Conservation (phyloP, 64 coral and sea anemone species). For the Porites australiensis region DNA sequence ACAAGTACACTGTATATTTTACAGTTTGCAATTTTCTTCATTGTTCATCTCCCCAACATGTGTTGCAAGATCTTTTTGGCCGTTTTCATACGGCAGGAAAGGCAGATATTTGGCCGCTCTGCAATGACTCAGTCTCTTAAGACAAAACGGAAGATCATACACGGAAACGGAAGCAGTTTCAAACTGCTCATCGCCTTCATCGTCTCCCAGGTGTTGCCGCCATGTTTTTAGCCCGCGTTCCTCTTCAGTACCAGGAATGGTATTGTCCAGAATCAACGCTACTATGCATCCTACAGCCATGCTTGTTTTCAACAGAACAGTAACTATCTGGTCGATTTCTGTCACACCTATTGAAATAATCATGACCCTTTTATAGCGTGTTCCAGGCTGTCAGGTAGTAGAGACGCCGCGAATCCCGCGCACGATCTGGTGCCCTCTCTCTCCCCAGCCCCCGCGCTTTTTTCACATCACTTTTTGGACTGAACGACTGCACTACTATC, state of each 20-base stretch:
- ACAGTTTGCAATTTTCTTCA: background rate
- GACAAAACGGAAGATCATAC: slow-evolving; percentile 76
- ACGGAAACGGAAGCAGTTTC: slow-evolving; percentile 44
- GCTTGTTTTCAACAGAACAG: slow-evolving; percentile 80
- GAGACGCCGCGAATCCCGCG: too few species aligned
- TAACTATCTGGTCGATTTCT: slow-evolving; percentile 85
- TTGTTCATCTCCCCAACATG: background rate
- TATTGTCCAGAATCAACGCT: slow-evolving; percentile 89
- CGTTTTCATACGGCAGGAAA: slow-evolving; percentile 62
- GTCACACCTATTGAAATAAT: slow-evolving; percentile 32
- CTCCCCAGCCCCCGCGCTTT: too few species aligned
- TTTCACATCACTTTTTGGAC: too few species aligned
- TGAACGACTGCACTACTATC: too few species aligned
- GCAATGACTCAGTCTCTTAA: slow-evolving; percentile 24
- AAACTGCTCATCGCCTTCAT: background rate
- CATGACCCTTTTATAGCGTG: too few species aligned
- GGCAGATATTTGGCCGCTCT: slow-evolving; percentile 68
- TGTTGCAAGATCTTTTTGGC: background rate
- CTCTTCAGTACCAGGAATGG: slow-evolving; percentile 81
- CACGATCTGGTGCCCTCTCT: too few species aligned
- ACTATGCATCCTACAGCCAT: slow-evolving; percentile 87
- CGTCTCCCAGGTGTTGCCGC: slow-evolving; percentile 11
- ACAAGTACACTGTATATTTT: too few species aligned
- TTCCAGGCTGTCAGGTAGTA: too few species aligned
- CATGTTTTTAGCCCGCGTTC: slow-evolving; percentile 80